A percentile compares a stretch with the other conserved stretches of the same genome.
These are phyloP conservation scores for Gila orcuttii DNA, from an alignment of 2,113 vertebrate species.

Conservation along the genomic window DNA sequence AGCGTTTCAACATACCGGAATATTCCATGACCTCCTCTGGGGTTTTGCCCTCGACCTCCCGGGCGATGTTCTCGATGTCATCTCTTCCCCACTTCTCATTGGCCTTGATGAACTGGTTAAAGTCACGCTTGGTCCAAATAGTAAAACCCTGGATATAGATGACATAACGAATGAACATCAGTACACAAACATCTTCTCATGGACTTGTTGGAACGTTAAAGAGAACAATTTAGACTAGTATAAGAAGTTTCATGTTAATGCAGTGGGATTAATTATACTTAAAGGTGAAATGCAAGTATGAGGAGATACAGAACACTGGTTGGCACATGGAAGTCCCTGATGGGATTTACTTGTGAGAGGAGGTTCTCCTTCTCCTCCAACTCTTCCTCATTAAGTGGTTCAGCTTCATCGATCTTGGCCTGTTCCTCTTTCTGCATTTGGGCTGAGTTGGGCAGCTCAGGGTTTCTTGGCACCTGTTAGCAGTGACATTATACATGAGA, in stretches of 20 bases:
- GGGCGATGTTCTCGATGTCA: conserved; percentile 97
- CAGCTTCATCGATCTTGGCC: conserved; percentile 95
- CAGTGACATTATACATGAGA: neutral
- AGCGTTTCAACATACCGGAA: conserved; percentile 80
- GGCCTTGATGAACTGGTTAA: conserved; percentile 99
- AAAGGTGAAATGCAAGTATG: neutral
- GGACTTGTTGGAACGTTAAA: neutral
- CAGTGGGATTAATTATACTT: neutral
- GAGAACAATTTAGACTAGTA: neutral
- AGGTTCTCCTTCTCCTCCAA: conserved; percentile 97
- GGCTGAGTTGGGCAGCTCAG: conserved; percentile 92
- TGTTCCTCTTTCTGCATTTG: conserved; percentile 96
- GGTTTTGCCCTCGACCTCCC: conserved; percentile 97
- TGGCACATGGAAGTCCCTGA: neutral
- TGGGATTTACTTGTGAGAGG: conserved; percentile 86
- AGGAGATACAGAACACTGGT: neutral
- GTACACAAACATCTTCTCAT: neutral
- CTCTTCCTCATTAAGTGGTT: conserved; percentile 94
- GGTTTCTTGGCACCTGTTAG: conserved; percentile 91
- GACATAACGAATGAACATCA: neutral
- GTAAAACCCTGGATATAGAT: conserved; percentile 87
- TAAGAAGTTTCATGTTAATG: neutral
- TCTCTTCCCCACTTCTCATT: conserved; percentile 99
- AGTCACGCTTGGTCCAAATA: conserved; percentile 99
- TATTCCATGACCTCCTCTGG: conserved; percentile 99